These are phyloP conservation scores for Aporophyla lueneburgensis DNA, from an alignment of 2,888 invertebrate genomes.

Conservation along the genomic window DNA sequence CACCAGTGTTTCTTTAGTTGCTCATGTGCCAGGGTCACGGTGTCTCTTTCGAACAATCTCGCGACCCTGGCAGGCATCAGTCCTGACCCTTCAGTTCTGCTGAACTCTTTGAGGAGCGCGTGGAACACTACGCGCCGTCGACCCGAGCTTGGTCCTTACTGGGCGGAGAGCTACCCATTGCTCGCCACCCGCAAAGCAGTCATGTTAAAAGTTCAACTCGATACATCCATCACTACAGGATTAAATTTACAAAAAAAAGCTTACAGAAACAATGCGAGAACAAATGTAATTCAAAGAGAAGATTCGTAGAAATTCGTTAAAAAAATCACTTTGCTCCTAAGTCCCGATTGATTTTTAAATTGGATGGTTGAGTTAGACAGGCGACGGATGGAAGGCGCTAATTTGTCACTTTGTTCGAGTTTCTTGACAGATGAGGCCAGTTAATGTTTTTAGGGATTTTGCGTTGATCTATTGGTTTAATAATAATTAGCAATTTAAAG, in stretches of 20 bases:
- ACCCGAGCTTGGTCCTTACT: no score
- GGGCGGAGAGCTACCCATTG: no score
- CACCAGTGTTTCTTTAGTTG: no score
- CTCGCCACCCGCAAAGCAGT: no score
- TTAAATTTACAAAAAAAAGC: constrained; percentile 11
- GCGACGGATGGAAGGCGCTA: constrained; percentile 40
- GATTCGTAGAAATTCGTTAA: constrained; percentile 47
- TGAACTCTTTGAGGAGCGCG: no score
- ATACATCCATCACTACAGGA: constrained; percentile 13
- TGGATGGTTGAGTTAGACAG: constrained; percentile 55
- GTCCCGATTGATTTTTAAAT: constrained; percentile 66
- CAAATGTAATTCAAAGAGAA: constrained; percentile 28
- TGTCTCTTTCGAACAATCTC: no score
- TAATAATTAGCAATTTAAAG: constrained; percentile 14
- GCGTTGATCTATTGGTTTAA: constrained; percentile 15
- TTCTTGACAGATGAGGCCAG: constrained; percentile 35
- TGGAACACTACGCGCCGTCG: no score
- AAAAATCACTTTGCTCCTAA: constrained; percentile 52
- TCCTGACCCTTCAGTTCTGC: no score
- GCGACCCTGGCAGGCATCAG: no score
- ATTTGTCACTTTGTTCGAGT: constrained; percentile 60
- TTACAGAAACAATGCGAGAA: constrained; percentile 20
- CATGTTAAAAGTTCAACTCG: not conserved
- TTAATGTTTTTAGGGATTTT: constrained; percentile 28
- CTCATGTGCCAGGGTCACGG: no score